phyloP scores from a whole-genome alignment of 2,113 vertebrate species.

The Sebastes fasciatus region DNA sequence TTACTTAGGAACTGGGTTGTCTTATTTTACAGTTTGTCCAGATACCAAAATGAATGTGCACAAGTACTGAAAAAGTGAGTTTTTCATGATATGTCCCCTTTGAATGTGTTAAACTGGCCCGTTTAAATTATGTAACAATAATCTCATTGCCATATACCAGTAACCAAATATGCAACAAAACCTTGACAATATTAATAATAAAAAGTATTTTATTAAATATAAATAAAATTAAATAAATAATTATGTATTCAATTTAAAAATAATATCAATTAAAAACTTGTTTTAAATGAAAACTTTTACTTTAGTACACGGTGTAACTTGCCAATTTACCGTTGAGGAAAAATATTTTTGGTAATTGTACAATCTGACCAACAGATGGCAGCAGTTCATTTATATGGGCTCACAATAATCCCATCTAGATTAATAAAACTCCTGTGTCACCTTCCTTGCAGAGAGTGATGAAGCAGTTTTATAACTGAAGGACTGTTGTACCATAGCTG shows the following conservation, averaged over 20 bases:
- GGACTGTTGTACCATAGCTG: neutral
- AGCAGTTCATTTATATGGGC: slow-evolving; percentile 35
- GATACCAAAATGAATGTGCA: no score
- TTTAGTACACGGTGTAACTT: neutral
- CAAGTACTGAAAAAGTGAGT: no score
- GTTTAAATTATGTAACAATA: neutral
- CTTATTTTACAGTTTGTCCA: no score
- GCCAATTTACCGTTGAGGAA: neutral
- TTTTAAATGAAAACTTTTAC: neutral
- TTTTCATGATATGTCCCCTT: no score
- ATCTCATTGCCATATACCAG: neutral
- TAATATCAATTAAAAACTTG: neutral
- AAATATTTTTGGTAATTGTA: slow-evolving; percentile 24
- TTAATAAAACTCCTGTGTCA: no score
- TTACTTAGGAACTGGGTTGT: no score
- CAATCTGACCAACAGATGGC: slow-evolving; percentile 65
- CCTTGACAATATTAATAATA: neutral
- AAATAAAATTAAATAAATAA: neutral
- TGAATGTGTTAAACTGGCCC: neutral
- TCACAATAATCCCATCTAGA: neutral
- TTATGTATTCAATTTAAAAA: neutral
- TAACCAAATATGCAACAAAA: neutral
- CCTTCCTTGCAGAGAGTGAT: neutral
- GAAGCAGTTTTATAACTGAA: neutral
- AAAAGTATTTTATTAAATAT: no score